A percentile compares a stretch with the other conserved stretches of the same genome.
phyloP scores from a whole-genome alignment of 2,113 vertebrate genomes.

The Archocentrus centrarchus region DNA sequence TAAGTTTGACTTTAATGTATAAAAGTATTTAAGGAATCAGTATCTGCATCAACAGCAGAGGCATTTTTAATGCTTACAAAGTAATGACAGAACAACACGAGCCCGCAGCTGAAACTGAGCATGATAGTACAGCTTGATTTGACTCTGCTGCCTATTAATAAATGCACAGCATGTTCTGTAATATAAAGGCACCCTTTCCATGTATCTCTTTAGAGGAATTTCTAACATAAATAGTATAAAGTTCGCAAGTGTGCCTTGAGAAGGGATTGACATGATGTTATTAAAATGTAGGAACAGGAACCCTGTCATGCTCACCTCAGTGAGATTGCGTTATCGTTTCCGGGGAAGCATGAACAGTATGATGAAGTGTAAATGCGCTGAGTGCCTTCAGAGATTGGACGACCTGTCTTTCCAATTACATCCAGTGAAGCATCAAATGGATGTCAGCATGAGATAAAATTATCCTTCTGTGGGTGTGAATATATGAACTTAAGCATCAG shows the following conservation, averaged over 20 bases:
- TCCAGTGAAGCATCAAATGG: conserved; percentile 59
- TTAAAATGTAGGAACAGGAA: neutral
- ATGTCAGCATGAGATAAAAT: conserved; percentile 46
- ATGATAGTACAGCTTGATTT: neutral
- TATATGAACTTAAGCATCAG: conserved; percentile 32
- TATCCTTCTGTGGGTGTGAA: conserved; percentile 33
- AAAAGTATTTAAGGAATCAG: conserved; percentile 17
- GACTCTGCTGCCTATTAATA: neutral
- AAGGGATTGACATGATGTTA: neutral
- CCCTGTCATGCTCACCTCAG: neutral
- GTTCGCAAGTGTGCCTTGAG: neutral
- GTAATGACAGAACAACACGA: neutral
- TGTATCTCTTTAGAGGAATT: neutral
- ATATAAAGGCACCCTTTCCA: neutral
- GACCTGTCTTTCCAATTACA: conserved; percentile 43
- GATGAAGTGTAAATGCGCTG: conserved; percentile 26
- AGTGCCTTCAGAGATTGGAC: conserved; percentile 32
- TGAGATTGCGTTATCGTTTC: conserved; percentile 32
- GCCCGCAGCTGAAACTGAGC: neutral
- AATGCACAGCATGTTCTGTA: neutral
- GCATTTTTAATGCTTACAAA: neutral
- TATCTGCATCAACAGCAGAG: neutral
- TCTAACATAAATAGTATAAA: neutral
- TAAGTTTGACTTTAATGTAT: conserved; percentile 46
- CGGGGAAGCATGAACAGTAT: conserved; percentile 11